A percentile compares a stretch with the other conserved stretches of the same genome.
Conservation (phyloP, 1,140 invertebrate genomes). For the Brachionus asplanchnoidis region DNA sequence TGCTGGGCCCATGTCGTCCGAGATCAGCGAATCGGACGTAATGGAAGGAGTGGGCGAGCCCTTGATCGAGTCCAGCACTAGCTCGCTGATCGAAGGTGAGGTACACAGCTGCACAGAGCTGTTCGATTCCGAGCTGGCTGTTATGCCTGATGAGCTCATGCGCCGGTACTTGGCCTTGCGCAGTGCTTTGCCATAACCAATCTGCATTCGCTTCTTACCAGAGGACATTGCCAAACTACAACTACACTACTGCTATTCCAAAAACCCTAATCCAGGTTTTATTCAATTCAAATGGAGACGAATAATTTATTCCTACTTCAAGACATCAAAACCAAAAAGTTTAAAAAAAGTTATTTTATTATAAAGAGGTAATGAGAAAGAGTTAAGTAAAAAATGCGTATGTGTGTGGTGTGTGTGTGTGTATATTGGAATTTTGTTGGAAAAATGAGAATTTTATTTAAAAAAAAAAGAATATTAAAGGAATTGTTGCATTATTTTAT, state of each 20-base stretch:
- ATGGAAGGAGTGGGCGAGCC: constrained; percentile 8
- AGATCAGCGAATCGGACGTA: neutral
- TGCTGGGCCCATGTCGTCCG: neutral
- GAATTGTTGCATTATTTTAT: neutral
- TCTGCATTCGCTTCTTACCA: neutral
- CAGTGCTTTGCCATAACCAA: neutral
- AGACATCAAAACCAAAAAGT: neutral
- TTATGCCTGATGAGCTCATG: neutral
- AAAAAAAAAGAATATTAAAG: neutral
- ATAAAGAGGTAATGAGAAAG: neutral
- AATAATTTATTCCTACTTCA: constrained; percentile 32
- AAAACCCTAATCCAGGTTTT: neutral
- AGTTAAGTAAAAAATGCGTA: neutral
- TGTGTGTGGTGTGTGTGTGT: neutral
- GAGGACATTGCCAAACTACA: neutral
- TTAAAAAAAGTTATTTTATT: neutral
- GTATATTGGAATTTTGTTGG: neutral
- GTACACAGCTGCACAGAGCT: neutral
- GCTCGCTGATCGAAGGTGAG: neutral
- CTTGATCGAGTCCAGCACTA: neutral
- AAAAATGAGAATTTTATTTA: neutral
- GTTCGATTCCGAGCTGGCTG: neutral
- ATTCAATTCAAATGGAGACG: neutral
- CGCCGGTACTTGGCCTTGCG: neutral
- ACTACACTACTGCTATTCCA: neutral